Base-by-base conservation (phyloP, 1,140 invertebrate species). In the Vollenhovia emeryi region DNA sequence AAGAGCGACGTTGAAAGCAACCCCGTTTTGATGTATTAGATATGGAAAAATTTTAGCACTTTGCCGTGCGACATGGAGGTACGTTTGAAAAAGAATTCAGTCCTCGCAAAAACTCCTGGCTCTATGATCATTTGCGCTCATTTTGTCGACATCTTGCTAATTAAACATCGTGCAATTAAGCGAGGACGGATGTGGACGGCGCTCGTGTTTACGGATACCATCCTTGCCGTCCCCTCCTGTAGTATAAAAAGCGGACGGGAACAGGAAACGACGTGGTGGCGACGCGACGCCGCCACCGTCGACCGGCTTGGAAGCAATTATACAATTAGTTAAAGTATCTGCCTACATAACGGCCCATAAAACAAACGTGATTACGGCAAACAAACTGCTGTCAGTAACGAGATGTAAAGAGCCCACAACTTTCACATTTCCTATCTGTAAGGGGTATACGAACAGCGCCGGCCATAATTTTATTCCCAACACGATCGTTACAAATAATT, bases 281-380 rank as follows among this genome's bases (percentile, higher is more conserved):
- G 91, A 92, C 91, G 85, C 90, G 87, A 93, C 89, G 91, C 84
- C 90, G 73, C 79, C 85, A 83, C 80, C 64, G 79, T 21, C 68
- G 50, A 45, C 79, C 83, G 90, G 89, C 89, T 91, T 86, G 27
- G 50, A 86, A 93, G 93, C 94, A 95, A 95, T 95, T 94, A 95
- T 94, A 93, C 94, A 95, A 94, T 95, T 95, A 94, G 93, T 92
- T 93, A 94, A 94, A 95, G 93, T 94, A 94, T 94, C 94, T 91
- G 91, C 89, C 89, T 87, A 87, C 89, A 90, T 93, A 94, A 94
- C 92, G 91, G 90, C 87, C 93, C 93, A 94, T 94, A 94, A 94
- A 94, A 93, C 92, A 94, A 94, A 94, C 91, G 91, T 93, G 93
- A 94, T 94, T 94, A 94, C 89, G n/a, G 89, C 84, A 79, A 78